Evolutionary conservation across 1,140 invertebrate species (phyloP).

Genomic region (Eciton burchellii): DNA sequence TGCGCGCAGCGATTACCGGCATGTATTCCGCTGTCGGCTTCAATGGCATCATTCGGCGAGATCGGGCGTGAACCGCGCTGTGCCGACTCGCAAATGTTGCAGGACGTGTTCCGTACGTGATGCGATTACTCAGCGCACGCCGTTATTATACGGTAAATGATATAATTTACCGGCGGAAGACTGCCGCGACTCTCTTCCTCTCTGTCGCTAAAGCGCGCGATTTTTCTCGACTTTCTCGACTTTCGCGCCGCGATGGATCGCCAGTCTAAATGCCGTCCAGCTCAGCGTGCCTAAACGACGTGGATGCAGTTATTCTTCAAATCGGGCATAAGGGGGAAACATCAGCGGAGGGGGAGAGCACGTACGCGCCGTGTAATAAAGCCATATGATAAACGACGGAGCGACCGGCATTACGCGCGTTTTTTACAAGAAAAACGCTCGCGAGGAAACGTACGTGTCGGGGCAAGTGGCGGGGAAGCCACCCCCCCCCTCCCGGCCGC

Average conservation of each 20-base stretch:
- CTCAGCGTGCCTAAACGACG: constrained; percentile 11
- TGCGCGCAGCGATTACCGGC: constrained; percentile 52
- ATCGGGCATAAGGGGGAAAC: not conserved
- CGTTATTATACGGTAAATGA: not conserved
- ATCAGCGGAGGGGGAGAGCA: not conserved
- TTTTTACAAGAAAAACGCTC: constrained; percentile 62
- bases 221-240: constrained; percentile 1
- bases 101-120: constrained; percentile 44
- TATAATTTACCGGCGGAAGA: constrained; percentile 1
- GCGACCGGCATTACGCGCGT: constrained; percentile 63
- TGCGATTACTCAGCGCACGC: constrained; percentile 34
- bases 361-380: constrained; percentile 63
- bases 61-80: constrained; percentile 41
- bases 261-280: constrained; percentile 12
- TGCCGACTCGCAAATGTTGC: constrained; percentile 36
- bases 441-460: not conserved
- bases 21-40: constrained; percentile 39
- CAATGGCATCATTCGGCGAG: constrained; percentile 49
- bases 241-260: not conserved
- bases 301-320: not conserved
- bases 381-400: constrained; percentile 76
- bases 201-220: too few species aligned
- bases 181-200: too few species aligned
- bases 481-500: not conserved
- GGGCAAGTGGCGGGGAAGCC: too few species aligned